These are phyloP conservation scores for Automeris io DNA, from an alignment of 2,888 invertebrate species.

Conservation along the genomic window DNA sequence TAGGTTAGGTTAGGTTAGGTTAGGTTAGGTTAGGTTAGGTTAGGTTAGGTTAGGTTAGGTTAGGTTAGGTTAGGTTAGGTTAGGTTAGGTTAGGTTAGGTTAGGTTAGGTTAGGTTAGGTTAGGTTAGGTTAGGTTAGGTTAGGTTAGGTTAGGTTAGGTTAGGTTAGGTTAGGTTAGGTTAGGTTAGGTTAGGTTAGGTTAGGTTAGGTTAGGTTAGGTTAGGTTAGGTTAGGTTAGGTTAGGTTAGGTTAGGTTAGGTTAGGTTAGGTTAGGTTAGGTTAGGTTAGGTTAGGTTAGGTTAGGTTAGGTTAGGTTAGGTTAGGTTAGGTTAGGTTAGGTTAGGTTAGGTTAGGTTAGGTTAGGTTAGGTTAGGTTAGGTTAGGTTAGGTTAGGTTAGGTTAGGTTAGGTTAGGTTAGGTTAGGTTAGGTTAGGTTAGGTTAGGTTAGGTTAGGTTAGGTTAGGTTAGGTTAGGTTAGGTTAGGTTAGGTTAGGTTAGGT, in stretches of 20 bases:
- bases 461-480: slow-evolving; percentile 9
- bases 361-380: slow-evolving; percentile 13
- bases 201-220: slow-evolving; percentile 11
- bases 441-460: slow-evolving; percentile 12
- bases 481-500: slow-evolving; percentile 12
- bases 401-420: slow-evolving; percentile 12
- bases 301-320: slow-evolving; percentile 14
- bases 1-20: slow-evolving; percentile 13
- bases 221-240: slow-evolving; percentile 12
- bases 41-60: slow-evolving; percentile 13
- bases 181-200: slow-evolving; percentile 11
- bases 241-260: slow-evolving; percentile 13
- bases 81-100: slow-evolving; percentile 11
- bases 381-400: slow-evolving; percentile 13
- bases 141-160: slow-evolving; percentile 8
- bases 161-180: slow-evolving; percentile 12
- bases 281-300: slow-evolving; percentile 10
- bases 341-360: slow-evolving; percentile 11
- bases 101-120: slow-evolving; percentile 10
- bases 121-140: slow-evolving; percentile 10
- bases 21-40: slow-evolving; percentile 11
- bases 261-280: slow-evolving; percentile 13
- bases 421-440: slow-evolving; percentile 12
- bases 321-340: slow-evolving; percentile 13
- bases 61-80: slow-evolving; percentile 14